Conservation (phyloP, 2,113 vertebrate genomes). For the Cyanoliseus patagonus region DNA sequence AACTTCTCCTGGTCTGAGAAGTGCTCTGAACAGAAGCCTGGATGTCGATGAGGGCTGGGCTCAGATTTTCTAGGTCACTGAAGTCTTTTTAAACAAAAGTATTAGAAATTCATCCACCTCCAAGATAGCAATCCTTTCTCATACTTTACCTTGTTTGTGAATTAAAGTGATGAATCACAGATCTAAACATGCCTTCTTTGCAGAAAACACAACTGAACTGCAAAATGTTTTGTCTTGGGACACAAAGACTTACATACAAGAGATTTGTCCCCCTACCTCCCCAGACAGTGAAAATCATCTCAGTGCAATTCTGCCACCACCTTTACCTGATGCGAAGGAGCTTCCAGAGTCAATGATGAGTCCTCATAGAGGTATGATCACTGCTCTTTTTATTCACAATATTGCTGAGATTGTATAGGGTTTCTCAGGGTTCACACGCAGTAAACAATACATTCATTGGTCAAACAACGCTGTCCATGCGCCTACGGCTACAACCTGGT, state of each 20-base stretch:
- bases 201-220: neutral
- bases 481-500: too few relatives aligned
- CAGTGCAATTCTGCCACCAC: neutral
- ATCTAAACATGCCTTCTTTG: neutral
- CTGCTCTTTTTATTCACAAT: too few relatives aligned
- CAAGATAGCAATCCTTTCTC: neutral
- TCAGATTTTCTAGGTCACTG: neutral
- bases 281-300: neutral
- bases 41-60: neutral
- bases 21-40: neutral
- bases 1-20: neutral
- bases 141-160: neutral
- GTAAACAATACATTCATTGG: too few relatives aligned
- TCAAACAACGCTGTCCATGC: too few relatives aligned
- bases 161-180: neutral
- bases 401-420: too few relatives aligned
- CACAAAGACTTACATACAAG: neutral
- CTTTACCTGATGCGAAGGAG: neutral
- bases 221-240: neutral
- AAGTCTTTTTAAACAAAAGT: neutral
- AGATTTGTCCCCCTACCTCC: neutral
- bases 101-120: neutral
- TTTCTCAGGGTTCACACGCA: too few relatives aligned
- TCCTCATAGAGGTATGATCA: too few relatives aligned
- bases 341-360: too few relatives aligned